Evolutionary conservation across 2,888 invertebrate genomes (phyloP).

Genomic region (Petrolisthes manimaculis): DNA sequence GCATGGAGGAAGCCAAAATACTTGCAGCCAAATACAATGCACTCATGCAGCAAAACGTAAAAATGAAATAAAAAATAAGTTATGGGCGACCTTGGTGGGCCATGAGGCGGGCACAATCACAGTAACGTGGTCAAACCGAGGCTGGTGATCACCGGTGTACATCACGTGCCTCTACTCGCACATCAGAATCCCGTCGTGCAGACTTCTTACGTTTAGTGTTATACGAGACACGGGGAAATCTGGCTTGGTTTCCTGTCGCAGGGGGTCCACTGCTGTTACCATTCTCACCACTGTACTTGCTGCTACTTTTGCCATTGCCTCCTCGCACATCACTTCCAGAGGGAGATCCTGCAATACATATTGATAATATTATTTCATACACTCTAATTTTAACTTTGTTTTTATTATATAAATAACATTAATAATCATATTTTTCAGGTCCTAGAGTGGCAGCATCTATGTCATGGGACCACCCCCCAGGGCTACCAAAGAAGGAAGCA

Average conservation of each 20-base stretch:
- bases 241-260: neutral
- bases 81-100: neutral
- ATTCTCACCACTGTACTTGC: slow-evolving; percentile 37
- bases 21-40: neutral
- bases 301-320: slow-evolving; percentile 29
- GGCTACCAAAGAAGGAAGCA: too few relatives aligned
- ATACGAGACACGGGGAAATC: slow-evolving; percentile 36
- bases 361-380: neutral
- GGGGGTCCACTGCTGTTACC: neutral
- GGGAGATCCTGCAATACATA: slow-evolving; percentile 23
- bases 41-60: neutral
- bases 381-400: neutral
- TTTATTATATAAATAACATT: neutral
- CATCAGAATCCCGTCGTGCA: slow-evolving; percentile 48
- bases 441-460: too few relatives aligned
- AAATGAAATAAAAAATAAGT: neutral
- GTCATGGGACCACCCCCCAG: too few relatives aligned
- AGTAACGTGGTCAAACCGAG: neutral
- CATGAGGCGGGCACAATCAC: neutral
- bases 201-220: slow-evolving; percentile 50
- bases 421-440: too few relatives aligned
- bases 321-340: slow-evolving; percentile 30
- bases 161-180: slow-evolving; percentile 33
- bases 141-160: slow-evolving; percentile 42
- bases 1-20: too few relatives aligned